Base-by-base conservation (phyloP, 2,797 vertebrate genomes). In the Xiphorhynchus erythropygius region DNA sequence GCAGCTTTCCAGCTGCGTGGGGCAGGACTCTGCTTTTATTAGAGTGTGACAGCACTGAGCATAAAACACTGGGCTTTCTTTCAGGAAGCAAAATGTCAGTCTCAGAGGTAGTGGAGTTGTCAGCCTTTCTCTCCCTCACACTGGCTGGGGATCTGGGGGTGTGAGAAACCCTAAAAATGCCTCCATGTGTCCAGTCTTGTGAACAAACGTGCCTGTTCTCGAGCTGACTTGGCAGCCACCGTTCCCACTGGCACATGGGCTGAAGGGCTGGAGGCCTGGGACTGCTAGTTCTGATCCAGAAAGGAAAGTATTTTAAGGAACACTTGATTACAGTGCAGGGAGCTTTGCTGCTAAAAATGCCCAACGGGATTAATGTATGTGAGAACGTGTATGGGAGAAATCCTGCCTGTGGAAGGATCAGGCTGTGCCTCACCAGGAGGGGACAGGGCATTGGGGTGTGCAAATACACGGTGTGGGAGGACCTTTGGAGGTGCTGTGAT, bases 321-420 rank as follows among this genome's bases (percentile, higher is more conserved):
- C 92, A 59, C 89, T 96, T 96, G 94, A 94, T 96, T 96, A 88
- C 89, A 88, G 89, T 67, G 89, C 87, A 82, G 92, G 68, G 81
- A 42, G 56, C 70, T 88, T 23, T 37, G 87, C 94, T 93, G 87
- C 94, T 96, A 64, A 94, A 95, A 95, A 94, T 84, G 95, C 89
- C 12, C 1, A 1, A 7, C 6, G 15, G 87, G 56, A 56, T 84
- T 84, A 82, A 88, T 79, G 74, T 19, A 7, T 28, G 59, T 74
- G 91, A 64, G 90, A 91, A 13, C 3, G 13, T 9, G 82, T 28
- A 68, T 41, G 53, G 71, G 79, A 88, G 57, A 84, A 90, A 9
- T 60, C 62, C 53, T 84, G 67, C 76, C 71, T 42, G 11, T 10
- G 22, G 24, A 24, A 41, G 86, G 79, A 63, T 22, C 53, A 13